Conservation (phyloP, 2,113 vertebrate species). For the Uria aalge region DNA sequence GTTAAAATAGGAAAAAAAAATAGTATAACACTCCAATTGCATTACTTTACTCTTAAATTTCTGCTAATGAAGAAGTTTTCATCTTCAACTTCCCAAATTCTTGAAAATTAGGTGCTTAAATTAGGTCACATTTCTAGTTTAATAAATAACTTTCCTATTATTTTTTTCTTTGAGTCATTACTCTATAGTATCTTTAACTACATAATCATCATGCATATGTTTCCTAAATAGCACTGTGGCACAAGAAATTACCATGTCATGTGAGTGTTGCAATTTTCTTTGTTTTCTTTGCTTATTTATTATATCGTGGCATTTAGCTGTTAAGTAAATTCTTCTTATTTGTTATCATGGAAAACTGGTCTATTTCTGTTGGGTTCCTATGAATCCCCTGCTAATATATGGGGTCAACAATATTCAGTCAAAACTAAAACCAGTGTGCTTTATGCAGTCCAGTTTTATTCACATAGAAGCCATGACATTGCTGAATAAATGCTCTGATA, state of each 20-base stretch:
- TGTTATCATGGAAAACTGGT: not conserved
- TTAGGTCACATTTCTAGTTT: not conserved
- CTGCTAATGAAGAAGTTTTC: not conserved
- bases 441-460: not conserved
- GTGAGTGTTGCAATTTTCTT: not conserved
- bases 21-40: not conserved
- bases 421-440: not conserved
- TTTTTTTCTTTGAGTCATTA: not conserved
- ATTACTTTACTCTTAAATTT: not conserved
- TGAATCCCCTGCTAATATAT: not conserved
- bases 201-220: not conserved
- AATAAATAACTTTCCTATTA: not conserved
- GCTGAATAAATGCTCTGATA: not conserved
- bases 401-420: not conserved
- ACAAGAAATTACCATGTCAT: not conserved
- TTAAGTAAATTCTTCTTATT: not conserved
- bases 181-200: not conserved
- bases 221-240: not conserved
- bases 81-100: not conserved
- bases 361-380: not conserved
- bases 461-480: not conserved
- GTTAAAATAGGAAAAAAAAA: not conserved
- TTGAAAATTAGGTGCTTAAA: not conserved
- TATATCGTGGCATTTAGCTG: not conserved
- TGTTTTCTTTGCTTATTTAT: not conserved